A percentile compares a stretch with the other conserved stretches of the same genome.
These are phyloP conservation scores for Gnatocerus cornutus DNA, from an alignment of 2,888 invertebrate genomes.

Conservation along the genomic window DNA sequence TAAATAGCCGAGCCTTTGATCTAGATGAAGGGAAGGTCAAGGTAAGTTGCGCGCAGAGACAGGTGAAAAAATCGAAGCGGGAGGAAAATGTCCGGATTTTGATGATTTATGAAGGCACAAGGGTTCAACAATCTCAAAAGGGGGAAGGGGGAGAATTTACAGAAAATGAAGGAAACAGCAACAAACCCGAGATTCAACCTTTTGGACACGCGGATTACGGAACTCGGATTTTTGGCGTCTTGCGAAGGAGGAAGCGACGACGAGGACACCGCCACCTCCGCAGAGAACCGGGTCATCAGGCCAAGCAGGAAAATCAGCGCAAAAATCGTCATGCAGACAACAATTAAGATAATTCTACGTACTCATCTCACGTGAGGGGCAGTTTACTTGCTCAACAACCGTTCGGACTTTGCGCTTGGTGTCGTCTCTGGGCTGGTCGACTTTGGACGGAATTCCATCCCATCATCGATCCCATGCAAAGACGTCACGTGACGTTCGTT, in stretches of 20 bases:
- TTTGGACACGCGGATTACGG: too few relatives aligned
- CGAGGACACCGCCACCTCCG: too few relatives aligned
- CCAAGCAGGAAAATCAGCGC: not conserved
- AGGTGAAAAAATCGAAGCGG: conserved; percentile 9
- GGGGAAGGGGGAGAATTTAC: not conserved
- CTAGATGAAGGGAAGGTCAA: conserved; percentile 36
- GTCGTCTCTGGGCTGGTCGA: conserved; percentile 30
- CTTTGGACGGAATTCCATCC: conserved; percentile 48
- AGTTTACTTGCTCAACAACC: conserved; percentile 51
- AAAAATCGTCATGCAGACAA: conserved; percentile 12
- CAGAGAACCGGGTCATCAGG: conserved; percentile 2
- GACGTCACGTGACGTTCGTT: conserved; percentile 63
- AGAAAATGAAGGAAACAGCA: too few relatives aligned
- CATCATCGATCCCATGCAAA: conserved; percentile 63
- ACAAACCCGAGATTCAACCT: too few relatives aligned
- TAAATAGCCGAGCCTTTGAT: conserved; percentile 31
- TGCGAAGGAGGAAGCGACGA: too few relatives aligned
- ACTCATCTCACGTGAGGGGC: conserved; percentile 66
- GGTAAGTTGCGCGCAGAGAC: conserved; percentile 18
- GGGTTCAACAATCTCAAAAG: too few relatives aligned
- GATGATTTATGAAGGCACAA: not conserved
- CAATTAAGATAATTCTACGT: conserved; percentile 55
- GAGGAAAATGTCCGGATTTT: not conserved
- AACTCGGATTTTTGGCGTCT: too few relatives aligned
- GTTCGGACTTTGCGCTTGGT: conserved; percentile 20